Evolutionary conservation across 2,888 invertebrate species (phyloP), one percentile per base, ranked within the genome.

Genomic region (Epirrita christyi): DNA sequence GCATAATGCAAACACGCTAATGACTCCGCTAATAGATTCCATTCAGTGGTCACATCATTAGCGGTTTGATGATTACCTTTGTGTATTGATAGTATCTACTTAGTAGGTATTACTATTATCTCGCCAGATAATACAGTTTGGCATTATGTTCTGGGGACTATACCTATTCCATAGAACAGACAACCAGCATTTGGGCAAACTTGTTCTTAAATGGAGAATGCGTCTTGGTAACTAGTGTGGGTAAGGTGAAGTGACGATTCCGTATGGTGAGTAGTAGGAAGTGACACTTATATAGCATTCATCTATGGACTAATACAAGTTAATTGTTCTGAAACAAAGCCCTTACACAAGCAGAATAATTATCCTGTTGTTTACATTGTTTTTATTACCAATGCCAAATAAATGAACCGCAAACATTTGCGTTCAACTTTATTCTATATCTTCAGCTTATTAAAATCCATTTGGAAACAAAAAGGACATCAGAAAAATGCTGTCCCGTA

Each of bases 31-130:
- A 55, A 40, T 55, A 37, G 48, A 49, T 44, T 44, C 43, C 37
- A n/a, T 27, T 49, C 49, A 49, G 44, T 55, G 55, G 49, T 42
- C 47, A 49, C 43, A 38, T 49, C 49, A 55, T 55, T 55, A 55
- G 55, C 34, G 13, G 32, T 5, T 49, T 14, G 37, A 43, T 49
- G 36, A 13, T 7, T 34, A 21, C 45, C 34, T 44, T 38, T 10
- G 40, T 45, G 11, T 48, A 48, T 55, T 38, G 28, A 29, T 37
- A 32, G 7, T 32, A 42, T 27, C 21, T 21, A 15, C 21, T 10
- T 10, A 21, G 6, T n/a, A n/a, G n/a, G n/a, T 11, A 36, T 11
- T 36, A 11, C 9, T 36, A 11, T 11, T 11, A 36, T 5, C 8
- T 32, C 21, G 4, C 21, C 4, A 2, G 21, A 21, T 21, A 21